Conservation (phyloP, 2,888 invertebrate genomes). For the Rhamnusium bicolor region DNA sequence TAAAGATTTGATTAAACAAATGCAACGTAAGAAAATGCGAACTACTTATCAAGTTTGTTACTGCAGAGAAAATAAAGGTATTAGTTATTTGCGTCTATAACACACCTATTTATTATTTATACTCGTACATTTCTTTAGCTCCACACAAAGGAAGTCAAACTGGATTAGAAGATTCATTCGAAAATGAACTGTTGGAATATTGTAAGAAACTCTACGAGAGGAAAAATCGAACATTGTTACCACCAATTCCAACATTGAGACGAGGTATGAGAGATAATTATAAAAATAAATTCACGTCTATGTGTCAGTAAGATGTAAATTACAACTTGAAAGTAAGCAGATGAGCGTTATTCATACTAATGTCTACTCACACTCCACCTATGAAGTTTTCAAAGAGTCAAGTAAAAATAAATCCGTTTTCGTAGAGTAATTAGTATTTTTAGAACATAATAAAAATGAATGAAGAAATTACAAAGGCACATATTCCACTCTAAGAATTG, state of each 20-base stretch:
- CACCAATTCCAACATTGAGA: constrained; percentile 48
- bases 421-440: neutral
- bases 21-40: constrained; percentile 44
- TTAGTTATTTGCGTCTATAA: neutral
- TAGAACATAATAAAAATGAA: neutral
- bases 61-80: constrained; percentile 19
- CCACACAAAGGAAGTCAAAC: neutral
- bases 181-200: constrained; percentile 49
- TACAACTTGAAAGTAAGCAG: no score
- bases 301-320: no score
- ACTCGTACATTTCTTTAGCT: neutral
- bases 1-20: constrained; percentile 39
- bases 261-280: no score
- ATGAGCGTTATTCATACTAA: no score
- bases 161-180: constrained; percentile 33
- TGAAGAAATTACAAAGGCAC: neutral
- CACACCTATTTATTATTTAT: neutral
- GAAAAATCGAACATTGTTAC: constrained; percentile 41
- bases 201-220: constrained; percentile 44
- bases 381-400: no score
- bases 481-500: neutral
- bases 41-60: constrained; percentile 45
- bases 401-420: neutral
- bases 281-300: no score
- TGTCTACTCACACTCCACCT: no score